Percentiles rank a stretch among this genome's conserved stretches.
These are phyloP conservation scores for Scaptodrosophila latifasciaeformis DNA, from an alignment of 2,888 invertebrate genomes.

Conservation along the genomic window DNA sequence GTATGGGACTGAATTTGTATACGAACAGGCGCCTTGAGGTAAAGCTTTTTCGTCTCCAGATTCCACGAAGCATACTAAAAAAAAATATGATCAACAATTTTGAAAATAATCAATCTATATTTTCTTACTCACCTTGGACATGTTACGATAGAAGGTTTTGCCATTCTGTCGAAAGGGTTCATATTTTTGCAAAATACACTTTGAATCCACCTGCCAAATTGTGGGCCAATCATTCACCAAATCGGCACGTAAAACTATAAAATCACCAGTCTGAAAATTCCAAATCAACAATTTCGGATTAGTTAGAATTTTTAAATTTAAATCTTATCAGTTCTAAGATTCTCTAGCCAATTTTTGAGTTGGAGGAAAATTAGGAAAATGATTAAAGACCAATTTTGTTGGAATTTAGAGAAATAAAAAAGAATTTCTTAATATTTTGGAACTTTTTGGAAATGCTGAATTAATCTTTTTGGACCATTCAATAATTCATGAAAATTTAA, in stretches of 20 bases:
- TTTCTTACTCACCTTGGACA: slow-evolving; percentile 84
- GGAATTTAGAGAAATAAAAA: too few relatives aligned
- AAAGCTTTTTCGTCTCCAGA: slow-evolving; percentile 86
- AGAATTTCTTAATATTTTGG: too few relatives aligned
- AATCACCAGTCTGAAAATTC: slow-evolving; percentile 85
- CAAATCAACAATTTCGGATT: too few relatives aligned
- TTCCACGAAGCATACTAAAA: slow-evolving; percentile 89
- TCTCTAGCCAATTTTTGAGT: too few relatives aligned
- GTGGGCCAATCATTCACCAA: slow-evolving; percentile 87
- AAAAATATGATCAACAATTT: slow-evolving; percentile 13
- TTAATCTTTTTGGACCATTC: too few relatives aligned
- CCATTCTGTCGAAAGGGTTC: slow-evolving; percentile 89
- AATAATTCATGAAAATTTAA: too few relatives aligned
- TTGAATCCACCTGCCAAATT: slow-evolving; percentile 93
- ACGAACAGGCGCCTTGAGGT: slow-evolving; percentile 86
- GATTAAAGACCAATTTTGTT: too few relatives aligned
- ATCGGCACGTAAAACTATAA: slow-evolving; percentile 90
- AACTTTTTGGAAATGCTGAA: too few relatives aligned
- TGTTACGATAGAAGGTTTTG: slow-evolving; percentile 87
- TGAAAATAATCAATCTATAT: neutral
- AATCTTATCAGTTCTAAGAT: too few relatives aligned
- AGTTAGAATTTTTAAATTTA: slow-evolving; percentile 30
- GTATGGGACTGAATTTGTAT: slow-evolving; percentile 84
- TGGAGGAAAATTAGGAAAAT: too few relatives aligned
- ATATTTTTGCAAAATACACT: slow-evolving; percentile 87